Conservation (phyloP, 1,140 invertebrate species). For the Zophobas morio region DNA sequence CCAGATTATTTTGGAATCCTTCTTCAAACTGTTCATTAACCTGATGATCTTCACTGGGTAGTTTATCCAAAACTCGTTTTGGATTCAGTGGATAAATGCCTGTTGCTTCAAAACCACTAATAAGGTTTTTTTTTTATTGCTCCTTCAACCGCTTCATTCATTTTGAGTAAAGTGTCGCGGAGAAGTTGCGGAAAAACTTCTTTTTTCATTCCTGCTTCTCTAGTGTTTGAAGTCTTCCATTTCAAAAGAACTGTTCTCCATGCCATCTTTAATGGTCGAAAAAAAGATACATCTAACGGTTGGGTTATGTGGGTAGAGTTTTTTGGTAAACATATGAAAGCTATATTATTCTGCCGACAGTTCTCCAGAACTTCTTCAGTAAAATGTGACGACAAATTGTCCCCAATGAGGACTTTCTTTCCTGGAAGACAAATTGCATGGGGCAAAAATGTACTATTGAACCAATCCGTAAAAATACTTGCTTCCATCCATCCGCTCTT, state of each 20-base stretch:
- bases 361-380: constrained; percentile 6
- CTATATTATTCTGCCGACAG: constrained; percentile 9
- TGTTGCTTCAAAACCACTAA: no score
- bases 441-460: background rate
- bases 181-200: no score
- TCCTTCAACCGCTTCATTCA: no score
- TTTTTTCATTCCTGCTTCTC: no score
- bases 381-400: constrained; percentile 30
- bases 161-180: no score
- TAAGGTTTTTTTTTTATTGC: no score
- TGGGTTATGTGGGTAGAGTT: constrained; percentile 26
- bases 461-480: constrained; percentile 27
- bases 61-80: no score
- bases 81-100: no score
- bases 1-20: no score
- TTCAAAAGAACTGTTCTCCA: background rate
- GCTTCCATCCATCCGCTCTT: constrained; percentile 25
- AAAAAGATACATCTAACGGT: constrained; percentile 6
- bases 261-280: constrained; percentile 1
- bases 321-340: constrained; percentile 2
- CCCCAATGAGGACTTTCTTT: constrained; percentile 10
- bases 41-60: no score
- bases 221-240: background rate
- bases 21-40: no score
- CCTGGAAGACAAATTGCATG: constrained; percentile 10